Evolutionary conservation across 2,888 invertebrate genomes (phyloP), one percentile per base, ranked within the genome.

Genomic region (Drosophila fungiperda): DNA sequence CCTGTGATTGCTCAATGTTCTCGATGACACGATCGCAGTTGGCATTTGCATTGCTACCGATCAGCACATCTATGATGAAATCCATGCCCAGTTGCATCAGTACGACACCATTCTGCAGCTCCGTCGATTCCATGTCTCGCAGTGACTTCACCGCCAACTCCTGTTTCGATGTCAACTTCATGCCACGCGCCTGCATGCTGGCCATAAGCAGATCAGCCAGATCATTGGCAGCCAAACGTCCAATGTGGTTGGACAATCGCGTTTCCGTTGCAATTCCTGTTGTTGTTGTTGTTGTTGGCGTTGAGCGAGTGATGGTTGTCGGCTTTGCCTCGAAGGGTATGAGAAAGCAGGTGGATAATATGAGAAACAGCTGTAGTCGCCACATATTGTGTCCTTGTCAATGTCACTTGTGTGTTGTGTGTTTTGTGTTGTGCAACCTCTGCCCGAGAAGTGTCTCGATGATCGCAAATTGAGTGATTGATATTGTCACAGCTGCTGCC

Each of bases 331-430:
- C 82, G 35, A 72, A n/a, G 3, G 85, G 85, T 61, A 86, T 65
- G 36, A 87, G 80, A n/a, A 87, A 89, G 76, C 85, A 77, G 60
- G 77, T 80, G 61, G 90, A 85, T 36, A 89, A 53, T 48, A 86
- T 40, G 2, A 86, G 78, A 20, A 89, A 89, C 32, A 87, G 58
- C 55, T 86, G 90, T 55, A 89, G 73, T 23, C 85, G 90, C 85
- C 85, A 86, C 85, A 86, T 86, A n/a, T 35, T 73, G 58, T 29
- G 12, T 38, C 17, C 40, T 40, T 7, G 53, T 48, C 48, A 23
- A 9, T 32, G 3, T 36, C 38, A 17, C 17, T 11, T 7, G 17
- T 8, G 26, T 20, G 50, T 20, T 50, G 33, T 32, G 50, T 9
- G 1, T 23, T 17, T 15, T 36, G 36, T 12, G 26, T 29, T 38